Conservation (phyloP, 2,113 vertebrate species). For the Bujurquina vittata region DNA sequence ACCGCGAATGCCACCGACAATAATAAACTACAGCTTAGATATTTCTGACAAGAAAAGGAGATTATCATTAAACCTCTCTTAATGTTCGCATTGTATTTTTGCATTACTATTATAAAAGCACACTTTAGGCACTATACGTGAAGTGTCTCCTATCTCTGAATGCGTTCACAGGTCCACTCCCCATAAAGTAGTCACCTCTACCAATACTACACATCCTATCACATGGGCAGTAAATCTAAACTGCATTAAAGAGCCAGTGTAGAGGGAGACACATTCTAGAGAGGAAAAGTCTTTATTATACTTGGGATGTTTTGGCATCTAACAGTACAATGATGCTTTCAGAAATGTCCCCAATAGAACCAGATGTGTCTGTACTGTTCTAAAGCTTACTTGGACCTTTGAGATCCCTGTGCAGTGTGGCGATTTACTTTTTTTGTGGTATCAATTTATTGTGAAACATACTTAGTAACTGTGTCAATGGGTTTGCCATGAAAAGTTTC, state of each 20-base stretch:
- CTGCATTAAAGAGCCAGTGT: slow-evolving; percentile 29
- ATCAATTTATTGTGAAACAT: not conserved
- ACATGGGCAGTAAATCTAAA: slow-evolving; percentile 37
- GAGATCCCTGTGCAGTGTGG: not conserved
- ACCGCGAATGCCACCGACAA: slow-evolving; percentile 13
- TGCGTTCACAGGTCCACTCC: slow-evolving; percentile 10
- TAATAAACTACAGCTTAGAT: not conserved
- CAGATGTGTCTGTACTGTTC: not conserved
- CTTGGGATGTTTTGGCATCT: slow-evolving; percentile 1
- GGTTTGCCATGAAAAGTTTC: not conserved
- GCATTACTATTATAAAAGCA: not conserved
- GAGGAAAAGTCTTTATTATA: slow-evolving; percentile 16
- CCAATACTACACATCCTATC: slow-evolving; percentile 34
- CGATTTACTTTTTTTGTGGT: not conserved
- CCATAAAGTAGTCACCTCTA: slow-evolving; percentile 1
- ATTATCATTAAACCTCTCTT: not conserved
- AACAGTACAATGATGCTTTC: not conserved
- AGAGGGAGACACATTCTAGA: slow-evolving; percentile 10
- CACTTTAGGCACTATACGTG: not conserved
- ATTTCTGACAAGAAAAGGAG: not conserved
- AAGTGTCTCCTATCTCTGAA: not conserved
- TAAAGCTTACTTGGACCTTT: not conserved
- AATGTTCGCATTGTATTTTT: not conserved
- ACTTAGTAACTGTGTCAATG: not conserved
- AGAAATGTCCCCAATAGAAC: not conserved